A percentile compares a stretch with the other conserved stretches of the same genome.
Evolutionary conservation across 2,888 invertebrate genomes (phyloP).

Genomic region (Ashinkailepas kermadecensis): DNA sequence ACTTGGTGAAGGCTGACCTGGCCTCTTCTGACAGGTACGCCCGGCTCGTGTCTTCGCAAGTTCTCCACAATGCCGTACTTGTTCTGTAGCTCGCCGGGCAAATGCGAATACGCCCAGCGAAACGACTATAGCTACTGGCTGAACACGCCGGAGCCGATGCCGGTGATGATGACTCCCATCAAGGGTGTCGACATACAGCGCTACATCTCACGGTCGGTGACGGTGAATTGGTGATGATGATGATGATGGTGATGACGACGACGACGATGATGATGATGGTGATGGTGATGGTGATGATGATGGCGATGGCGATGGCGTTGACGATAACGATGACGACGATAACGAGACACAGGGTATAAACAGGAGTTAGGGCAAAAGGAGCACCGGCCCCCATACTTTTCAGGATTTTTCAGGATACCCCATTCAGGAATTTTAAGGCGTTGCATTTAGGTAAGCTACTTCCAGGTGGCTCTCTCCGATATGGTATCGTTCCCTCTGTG

Average conservation of each 20-base stretch:
- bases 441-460: no score
- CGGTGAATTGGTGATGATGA: neutral
- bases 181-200: conserved; percentile 70
- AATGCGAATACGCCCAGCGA: conserved; percentile 88
- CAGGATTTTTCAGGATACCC: no score
- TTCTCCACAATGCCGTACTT: conserved; percentile 98
- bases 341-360: no score
- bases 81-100: conserved; percentile 88
- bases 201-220: conserved; percentile 71
- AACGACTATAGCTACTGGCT: conserved; percentile 98
- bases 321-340: no score
- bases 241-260: neutral
- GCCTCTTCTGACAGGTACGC: conserved; percentile 51
- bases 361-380: no score
- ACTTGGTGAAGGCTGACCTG: no score
- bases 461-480: no score
- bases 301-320: neutral
- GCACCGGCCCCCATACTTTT: no score
- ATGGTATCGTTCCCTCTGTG: no score
- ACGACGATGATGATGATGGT: no score
- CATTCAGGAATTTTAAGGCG: no score
- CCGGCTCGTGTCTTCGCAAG: conserved; percentile 84
- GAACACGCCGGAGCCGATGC: conserved; percentile 84
- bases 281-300: neutral
- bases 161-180: conserved; percentile 87